Evolutionary conservation across 1,140 invertebrate genomes (phyloP), one percentile per base, ranked within the genome.

Genomic region (Mizuhopecten yessoensis): DNA sequence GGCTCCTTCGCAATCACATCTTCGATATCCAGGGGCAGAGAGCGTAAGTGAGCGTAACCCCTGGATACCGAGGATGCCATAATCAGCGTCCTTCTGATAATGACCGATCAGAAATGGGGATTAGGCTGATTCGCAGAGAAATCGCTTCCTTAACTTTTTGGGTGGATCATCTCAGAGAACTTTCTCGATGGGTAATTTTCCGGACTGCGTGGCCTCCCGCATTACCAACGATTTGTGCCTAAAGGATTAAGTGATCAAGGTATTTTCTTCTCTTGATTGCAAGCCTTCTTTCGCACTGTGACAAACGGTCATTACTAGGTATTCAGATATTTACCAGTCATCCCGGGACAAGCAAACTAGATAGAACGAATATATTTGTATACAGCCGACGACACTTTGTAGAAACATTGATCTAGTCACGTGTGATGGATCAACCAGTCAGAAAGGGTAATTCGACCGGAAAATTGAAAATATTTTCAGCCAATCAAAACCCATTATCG

Each of bases 401-500:
- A 39, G 36, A 7, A 39, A n/a, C 57, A 23, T 75, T 75, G 57
- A n/a, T 29, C 57, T 29, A 23, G 17, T 75, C 57, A 75, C 57
- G 11, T 75, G 1, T 75, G 57, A 75, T 75, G 57, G 57, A 75
- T 75, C 57, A 75, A n/a, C 57, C 57, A 75, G 57, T 29, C 57
- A 75, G 57, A 75, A 75, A 17, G 29, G 57, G 29, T 75, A 17
- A 75, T 75, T 75, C 57, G 57, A 75, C 57, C n/a, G 57, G 57
- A 75, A 75, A 75, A 75, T 75, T 75, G 57, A 75, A 75, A 75
- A 75, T 75, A 75, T 75, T 75, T 75, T 75, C 57, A 75, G 57
- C 57, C 57, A 75, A 75, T 75, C 57, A 75, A 75, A 75, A 75
- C 57, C 57, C 57, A 75, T 75, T 75, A 75, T 75, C 57, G n/a